phyloP scores from a whole-genome alignment of 2,113 vertebrate species.

The Epinephelus lanceolatus region DNA sequence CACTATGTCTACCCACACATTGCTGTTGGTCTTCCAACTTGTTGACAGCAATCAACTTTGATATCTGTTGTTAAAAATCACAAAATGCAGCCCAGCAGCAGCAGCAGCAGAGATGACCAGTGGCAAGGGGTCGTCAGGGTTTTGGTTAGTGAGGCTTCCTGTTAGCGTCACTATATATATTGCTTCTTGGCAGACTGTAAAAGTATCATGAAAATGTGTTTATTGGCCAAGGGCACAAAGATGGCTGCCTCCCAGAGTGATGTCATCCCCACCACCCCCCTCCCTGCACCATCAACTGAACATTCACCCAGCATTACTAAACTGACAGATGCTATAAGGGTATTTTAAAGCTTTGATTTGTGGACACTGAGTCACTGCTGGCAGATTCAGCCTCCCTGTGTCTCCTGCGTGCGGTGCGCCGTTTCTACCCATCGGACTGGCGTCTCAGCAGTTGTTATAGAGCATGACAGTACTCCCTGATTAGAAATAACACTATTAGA shows the following conservation, averaged over 20 bases:
- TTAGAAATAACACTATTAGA: constrained; percentile 63
- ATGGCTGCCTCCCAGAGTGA: constrained; percentile 68
- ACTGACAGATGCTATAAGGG: constrained; percentile 45
- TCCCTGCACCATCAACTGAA: constrained; percentile 45
- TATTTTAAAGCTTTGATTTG: constrained; percentile 53
- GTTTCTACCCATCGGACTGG: constrained; percentile 43
- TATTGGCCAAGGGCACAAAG: constrained; percentile 62
- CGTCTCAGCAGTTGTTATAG: constrained; percentile 43
- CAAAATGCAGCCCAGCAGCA: background rate
- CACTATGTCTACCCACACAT: background rate
- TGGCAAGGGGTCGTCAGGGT: background rate
- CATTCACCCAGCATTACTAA: constrained; percentile 38
- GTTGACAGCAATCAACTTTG: background rate
- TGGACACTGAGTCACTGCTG: constrained; percentile 58
- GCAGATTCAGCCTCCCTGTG: constrained; percentile 32
- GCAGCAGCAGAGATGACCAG: background rate
- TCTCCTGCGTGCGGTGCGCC: constrained; percentile 29
- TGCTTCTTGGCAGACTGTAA: constrained; percentile 23
- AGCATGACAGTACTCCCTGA: constrained; percentile 53
- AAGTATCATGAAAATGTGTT: constrained; percentile 52
- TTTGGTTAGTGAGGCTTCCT: constrained; percentile 1
- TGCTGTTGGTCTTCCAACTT: constrained; percentile 17
- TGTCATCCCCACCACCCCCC: constrained; percentile 42
- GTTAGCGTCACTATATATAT: constrained; percentile 5
- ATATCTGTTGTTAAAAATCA: background rate